Evolutionary conservation across 2,113 vertebrate species (phyloP).

Genomic region (Camelus dromedarius): DNA sequence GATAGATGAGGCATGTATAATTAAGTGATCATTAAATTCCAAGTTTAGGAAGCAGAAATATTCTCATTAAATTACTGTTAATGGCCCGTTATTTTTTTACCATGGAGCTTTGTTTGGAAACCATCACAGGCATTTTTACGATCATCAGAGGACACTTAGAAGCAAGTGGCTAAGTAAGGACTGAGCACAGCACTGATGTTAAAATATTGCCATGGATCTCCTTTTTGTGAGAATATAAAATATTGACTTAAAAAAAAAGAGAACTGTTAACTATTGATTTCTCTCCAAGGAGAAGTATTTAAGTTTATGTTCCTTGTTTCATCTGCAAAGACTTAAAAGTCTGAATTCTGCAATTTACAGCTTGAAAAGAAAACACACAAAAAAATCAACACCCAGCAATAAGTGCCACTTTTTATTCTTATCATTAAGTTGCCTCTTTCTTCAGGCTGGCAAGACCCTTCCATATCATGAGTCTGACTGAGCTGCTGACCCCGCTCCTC

Average conservation of each 20-base stretch:
- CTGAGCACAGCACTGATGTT: background rate
- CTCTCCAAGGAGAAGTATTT: conserved; percentile 22
- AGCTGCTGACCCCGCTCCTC: conserved; percentile 39
- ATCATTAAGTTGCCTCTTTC: conserved; percentile 31
- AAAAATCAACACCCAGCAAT: conserved; percentile 57
- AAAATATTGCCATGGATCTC: conserved; percentile 24
- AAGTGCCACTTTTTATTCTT: conserved; percentile 56
- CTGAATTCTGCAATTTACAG: conserved; percentile 59
- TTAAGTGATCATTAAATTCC: conserved; percentile 57
- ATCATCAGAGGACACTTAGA: background rate
- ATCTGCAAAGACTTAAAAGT: conserved; percentile 14
- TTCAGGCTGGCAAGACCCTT: conserved; percentile 23
- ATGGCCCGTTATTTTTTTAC: background rate
- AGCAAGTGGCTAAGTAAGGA: background rate
- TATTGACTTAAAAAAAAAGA: conserved; percentile 64
- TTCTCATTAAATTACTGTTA: conserved; percentile 62
- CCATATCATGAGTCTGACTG: conserved; percentile 44
- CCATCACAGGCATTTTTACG: background rate
- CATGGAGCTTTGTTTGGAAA: background rate
- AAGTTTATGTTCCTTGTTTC: conserved; percentile 2
- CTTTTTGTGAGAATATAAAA: background rate
- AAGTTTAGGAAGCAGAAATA: conserved; percentile 62
- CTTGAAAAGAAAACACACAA: conserved; percentile 52
- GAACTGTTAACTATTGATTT: conserved; percentile 51
- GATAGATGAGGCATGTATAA: conserved; percentile 56